phyloP scores from a whole-genome alignment of 2,113 vertebrate species.

The Callospermophilus lateralis region DNA sequence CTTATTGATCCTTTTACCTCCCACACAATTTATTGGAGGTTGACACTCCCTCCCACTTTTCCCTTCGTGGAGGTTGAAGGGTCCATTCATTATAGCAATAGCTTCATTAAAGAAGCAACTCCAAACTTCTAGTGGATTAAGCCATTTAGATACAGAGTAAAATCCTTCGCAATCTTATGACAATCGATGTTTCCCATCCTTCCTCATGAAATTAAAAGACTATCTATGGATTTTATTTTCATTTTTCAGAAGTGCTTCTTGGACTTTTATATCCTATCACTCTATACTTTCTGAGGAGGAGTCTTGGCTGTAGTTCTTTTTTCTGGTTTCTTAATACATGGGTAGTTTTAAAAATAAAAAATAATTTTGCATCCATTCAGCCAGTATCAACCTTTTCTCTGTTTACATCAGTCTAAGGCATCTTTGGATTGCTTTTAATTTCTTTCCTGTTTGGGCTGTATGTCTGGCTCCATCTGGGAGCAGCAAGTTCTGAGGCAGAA shows the following conservation, averaged over 20 bases:
- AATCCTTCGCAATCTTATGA: constrained; percentile 38
- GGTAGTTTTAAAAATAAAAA: constrained; percentile 58
- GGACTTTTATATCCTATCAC: not conserved
- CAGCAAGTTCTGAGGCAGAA: not conserved
- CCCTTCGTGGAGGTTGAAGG: constrained; percentile 45
- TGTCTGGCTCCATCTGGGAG: not conserved
- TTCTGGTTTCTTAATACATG: constrained; percentile 26
- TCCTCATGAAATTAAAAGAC: constrained; percentile 60
- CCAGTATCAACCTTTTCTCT: constrained; percentile 22
- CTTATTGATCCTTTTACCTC: constrained; percentile 54
- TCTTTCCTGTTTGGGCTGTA: not conserved
- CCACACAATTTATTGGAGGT: constrained; percentile 59
- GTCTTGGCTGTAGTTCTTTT: constrained; percentile 4
- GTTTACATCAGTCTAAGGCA: not conserved
- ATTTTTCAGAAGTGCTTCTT: constrained; percentile 57
- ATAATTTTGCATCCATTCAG: not conserved
- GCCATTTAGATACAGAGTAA: constrained; percentile 39
- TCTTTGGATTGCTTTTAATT: not conserved
- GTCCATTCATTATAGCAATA: constrained; percentile 60
- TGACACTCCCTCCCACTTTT: constrained; percentile 49
- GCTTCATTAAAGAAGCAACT: constrained; percentile 56
- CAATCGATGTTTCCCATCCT: constrained; percentile 16
- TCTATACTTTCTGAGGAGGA: not conserved
- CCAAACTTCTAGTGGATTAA: constrained; percentile 49
- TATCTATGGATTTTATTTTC: constrained; percentile 65